A percentile compares a stretch with the other conserved stretches of the same genome.
Evolutionary conservation across 2,797 vertebrate species (phyloP).

Genomic region (Meriones psammophilus): DNA sequence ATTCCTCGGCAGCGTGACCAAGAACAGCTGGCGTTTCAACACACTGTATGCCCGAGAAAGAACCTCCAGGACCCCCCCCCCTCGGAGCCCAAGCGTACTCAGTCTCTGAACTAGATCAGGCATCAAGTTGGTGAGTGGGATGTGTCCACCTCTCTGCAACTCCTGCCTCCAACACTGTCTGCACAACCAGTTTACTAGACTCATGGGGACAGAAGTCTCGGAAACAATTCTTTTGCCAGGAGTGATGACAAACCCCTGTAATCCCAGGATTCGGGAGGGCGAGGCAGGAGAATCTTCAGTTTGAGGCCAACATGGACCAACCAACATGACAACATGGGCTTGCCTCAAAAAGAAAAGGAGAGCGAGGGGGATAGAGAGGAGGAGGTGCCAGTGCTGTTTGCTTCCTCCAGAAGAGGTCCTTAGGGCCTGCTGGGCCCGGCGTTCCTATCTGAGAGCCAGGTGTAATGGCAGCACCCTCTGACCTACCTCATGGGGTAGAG

Average conservation of each 20-base stretch:
- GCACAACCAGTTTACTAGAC: not conserved
- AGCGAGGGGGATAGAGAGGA: not conserved
- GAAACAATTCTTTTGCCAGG: not conserved
- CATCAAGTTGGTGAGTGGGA: not conserved
- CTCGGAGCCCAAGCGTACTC: not conserved
- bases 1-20: not conserved
- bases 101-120: not conserved
- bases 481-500: not conserved
- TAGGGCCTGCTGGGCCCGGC: not conserved
- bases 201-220: not conserved
- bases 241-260: no score
- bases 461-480: not conserved
- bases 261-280: not conserved
- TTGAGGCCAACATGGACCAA: not conserved
- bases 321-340: no score
- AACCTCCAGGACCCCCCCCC: not conserved
- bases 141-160: not conserved
- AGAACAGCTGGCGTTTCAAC: not conserved
- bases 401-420: not conserved
- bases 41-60: slow-evolving; percentile 19
- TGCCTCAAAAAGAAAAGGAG: not conserved
- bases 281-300: not conserved
- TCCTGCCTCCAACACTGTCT: not conserved
- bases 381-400: not conserved
- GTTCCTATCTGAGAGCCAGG: not conserved